Percentiles rank a stretch among this genome's conserved stretches.
phyloP scores from a whole-genome alignment of 2,113 vertebrate species.

The Pygoscelis antarcticus region DNA sequence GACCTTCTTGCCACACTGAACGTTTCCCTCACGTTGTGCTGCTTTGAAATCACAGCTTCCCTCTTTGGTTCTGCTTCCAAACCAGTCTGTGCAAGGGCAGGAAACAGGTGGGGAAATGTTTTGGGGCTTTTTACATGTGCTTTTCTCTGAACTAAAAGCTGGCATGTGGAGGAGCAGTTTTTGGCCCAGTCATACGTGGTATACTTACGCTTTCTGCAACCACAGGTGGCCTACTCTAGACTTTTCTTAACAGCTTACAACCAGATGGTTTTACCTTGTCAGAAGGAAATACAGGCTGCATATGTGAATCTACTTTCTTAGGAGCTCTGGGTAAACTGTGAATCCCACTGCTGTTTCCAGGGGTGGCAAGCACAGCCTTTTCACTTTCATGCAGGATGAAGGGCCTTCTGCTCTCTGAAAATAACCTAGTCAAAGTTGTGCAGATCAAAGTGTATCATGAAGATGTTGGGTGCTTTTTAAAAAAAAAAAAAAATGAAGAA shows the following conservation, averaged over 20 bases:
- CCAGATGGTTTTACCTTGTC: background rate
- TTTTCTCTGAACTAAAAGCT: background rate
- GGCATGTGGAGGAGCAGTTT: background rate
- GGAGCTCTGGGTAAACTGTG: background rate
- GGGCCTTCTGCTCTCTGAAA: background rate
- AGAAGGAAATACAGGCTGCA: background rate
- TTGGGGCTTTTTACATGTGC: background rate
- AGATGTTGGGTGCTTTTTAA: background rate
- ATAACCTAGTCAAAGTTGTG: background rate
- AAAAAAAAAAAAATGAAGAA: background rate
- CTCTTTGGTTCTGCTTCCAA: background rate
- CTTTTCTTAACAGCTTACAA: background rate
- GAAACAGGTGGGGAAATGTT: background rate
- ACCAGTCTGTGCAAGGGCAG: background rate
- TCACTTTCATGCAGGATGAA: background rate
- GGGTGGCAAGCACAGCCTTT: background rate
- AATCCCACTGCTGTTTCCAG: background rate
- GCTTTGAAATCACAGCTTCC: slow-evolving; percentile 4
- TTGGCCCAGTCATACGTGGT: background rate
- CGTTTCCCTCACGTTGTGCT: background rate
- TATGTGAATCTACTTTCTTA: background rate
- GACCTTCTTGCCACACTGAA: background rate
- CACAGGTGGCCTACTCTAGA: background rate
- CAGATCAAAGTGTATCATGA: background rate
- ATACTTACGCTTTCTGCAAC: background rate